Base-by-base conservation (phyloP, 2,888 invertebrate genomes). In the Drosophila kambysellisi region DNA sequence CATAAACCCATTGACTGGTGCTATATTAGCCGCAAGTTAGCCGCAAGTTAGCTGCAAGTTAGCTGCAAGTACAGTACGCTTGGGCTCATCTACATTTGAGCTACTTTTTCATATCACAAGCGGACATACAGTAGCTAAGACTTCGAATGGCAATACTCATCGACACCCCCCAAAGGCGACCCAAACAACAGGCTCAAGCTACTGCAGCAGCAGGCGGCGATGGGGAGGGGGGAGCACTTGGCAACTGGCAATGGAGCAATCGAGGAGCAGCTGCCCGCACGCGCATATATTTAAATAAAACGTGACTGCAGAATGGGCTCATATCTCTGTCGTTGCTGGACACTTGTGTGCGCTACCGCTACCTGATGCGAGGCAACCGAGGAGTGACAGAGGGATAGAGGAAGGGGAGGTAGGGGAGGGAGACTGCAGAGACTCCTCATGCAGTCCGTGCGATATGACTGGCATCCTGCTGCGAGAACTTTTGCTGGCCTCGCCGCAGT, bases 261-360 rank as follows among this genome's bases (percentile, higher is more conserved):
- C 20, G 46, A 59, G 52, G 37, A 48, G 61, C 90, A 84, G 88
- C 82, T 90, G 90, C 89, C 90, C 85, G 85, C 90, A 88, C 89
- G 86, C 86, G 90, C 88, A 91, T 89, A 90, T 88, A 90, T 88
- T 91, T 91, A 88, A 91, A 91, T 91, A 91, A 88, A 88, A 88
- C 88, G 88, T 88, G 88, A 88, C 88, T 89, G 54, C 74, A 72
- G 83, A 88, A 84, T 90, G 87, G 89, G 81, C 87, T 81, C 90
- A 86, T 91, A 91, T 88, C 82, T 88, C 81, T 87, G 86, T 88
- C 85, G 78, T 82, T 73, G 74, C 88, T 78, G 91, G 90, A 92
- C 91, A 91, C 91, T 90, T 91, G 91, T 90, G 82, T 84, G 81
- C 70, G 83, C 89, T 81, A 91, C 84, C 88, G 91, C 91, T 88